phyloP scores from a whole-genome alignment of 2,113 vertebrate genomes.

The Sinocyclocheilus rhinocerous region DNA sequence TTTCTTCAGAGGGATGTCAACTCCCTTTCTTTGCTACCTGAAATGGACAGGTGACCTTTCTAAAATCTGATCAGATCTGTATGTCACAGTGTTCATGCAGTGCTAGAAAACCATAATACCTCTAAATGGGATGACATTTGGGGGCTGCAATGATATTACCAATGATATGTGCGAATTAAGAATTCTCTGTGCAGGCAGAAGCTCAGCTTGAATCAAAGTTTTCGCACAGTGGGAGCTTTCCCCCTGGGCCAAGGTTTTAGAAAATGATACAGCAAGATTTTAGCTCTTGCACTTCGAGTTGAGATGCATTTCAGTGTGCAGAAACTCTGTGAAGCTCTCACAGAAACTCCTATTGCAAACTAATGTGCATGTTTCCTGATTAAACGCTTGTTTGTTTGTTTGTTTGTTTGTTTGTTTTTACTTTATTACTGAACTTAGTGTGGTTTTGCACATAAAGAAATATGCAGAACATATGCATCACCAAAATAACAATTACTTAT shows the following conservation, averaged over 20 bases:
- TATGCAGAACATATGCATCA: background rate
- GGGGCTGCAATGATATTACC: background rate
- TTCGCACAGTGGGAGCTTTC: conserved; percentile 28
- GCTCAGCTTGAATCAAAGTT: conserved; percentile 34
- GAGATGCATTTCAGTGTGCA: background rate
- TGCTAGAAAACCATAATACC: conserved; percentile 36
- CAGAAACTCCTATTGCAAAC: background rate
- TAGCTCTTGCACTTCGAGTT: background rate
- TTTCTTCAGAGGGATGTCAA: conserved; percentile 66
- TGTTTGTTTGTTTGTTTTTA: background rate
- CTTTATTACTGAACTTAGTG: background rate
- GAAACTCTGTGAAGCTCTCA: background rate
- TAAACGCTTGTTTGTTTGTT: no score
- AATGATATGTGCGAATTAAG: conserved; percentile 32
- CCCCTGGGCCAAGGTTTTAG: conserved; percentile 16
- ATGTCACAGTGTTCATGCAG: conserved; percentile 51
- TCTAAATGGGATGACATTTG: conserved; percentile 26
- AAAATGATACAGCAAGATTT: conserved; percentile 18
- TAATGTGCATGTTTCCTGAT: background rate
- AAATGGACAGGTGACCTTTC: conserved; percentile 73
- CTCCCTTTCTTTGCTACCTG: conserved; percentile 71
- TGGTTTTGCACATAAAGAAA: background rate
- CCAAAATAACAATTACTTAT: background rate
- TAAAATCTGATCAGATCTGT: conserved; percentile 59
- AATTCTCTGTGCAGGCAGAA: conserved; percentile 32